phyloP scores from a whole-genome alignment of 1,140 invertebrate genomes.

The Eriocheir sinensis region DNA sequence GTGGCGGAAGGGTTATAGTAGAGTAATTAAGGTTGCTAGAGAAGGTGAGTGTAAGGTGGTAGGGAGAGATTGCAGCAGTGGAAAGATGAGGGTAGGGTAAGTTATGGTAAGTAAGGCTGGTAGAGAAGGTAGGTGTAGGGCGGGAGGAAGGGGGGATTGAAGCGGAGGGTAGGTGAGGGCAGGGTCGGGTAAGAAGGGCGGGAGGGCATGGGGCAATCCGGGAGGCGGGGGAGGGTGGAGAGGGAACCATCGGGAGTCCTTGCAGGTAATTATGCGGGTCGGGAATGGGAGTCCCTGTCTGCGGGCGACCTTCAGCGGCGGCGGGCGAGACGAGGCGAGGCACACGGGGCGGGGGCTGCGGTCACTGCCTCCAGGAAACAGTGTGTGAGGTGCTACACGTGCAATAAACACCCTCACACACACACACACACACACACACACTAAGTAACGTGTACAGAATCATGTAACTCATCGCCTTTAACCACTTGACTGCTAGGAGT shows the following conservation, averaged over 20 bases:
- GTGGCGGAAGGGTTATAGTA: background rate
- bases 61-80: background rate
- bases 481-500: no score
- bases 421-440: background rate
- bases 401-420: background rate
- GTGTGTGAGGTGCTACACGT: background rate
- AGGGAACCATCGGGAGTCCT: background rate
- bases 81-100: no score
- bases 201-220: no score
- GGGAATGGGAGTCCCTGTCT: background rate
- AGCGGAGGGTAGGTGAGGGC: background rate
- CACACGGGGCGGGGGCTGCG: background rate
- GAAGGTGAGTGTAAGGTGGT: background rate
- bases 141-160: no score
- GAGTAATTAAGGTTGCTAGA: no score
- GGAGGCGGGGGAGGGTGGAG: no score
- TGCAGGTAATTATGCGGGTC: background rate
- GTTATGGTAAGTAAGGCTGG: no score
- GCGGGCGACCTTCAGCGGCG: constrained; percentile 16
- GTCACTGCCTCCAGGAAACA: constrained; percentile 2
- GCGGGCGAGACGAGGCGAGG: background rate
- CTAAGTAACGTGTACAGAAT: no score
- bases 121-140: no score
- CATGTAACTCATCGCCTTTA: no score
- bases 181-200: background rate